Conservation (phyloP, 2,888 invertebrate genomes). For the Scaptomyza parva region DNA sequence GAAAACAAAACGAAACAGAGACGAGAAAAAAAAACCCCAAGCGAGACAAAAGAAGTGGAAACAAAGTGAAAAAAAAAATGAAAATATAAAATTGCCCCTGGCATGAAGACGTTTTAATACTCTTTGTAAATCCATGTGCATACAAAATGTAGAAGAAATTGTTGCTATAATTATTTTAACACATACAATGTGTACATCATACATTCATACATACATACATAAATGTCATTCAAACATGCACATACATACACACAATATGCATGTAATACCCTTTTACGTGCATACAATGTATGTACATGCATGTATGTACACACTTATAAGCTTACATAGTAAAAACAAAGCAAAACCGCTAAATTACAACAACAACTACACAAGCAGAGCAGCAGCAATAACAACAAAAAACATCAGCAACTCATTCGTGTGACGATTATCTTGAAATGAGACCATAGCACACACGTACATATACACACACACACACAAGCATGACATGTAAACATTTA, state of each 20-base stretch:
- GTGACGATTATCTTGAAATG: constrained; percentile 78
- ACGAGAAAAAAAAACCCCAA: constrained; percentile 24
- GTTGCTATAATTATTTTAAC: constrained; percentile 19
- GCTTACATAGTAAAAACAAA: constrained; percentile 43
- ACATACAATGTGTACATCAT: too few species aligned
- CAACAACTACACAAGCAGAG: constrained; percentile 42
- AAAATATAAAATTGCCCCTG: constrained; percentile 5
- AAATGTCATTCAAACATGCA: constrained; percentile 8
- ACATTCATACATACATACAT: constrained; percentile 15
- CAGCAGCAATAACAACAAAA: constrained; percentile 33
- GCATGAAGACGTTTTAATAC: constrained; percentile 39
- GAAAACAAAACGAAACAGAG: constrained; percentile 11
- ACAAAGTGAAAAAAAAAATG: constrained; percentile 1
- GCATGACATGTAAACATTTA: constrained; percentile 19
- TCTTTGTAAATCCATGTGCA: constrained; percentile 20
- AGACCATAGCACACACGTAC: constrained; percentile 70
- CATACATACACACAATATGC: constrained; percentile 14
- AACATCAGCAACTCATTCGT: constrained; percentile 70
- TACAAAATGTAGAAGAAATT: constrained; percentile 18
- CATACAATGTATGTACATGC: constrained; percentile 10
- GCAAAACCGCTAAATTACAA: constrained; percentile 75
- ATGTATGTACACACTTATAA: constrained; percentile 13
- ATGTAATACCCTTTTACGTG: constrained; percentile 18
- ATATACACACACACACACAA: constrained; percentile 10
- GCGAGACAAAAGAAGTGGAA: constrained; percentile 40